Conservation (phyloP, 2,888 invertebrate species). For the Phyllotreta striolata region DNA sequence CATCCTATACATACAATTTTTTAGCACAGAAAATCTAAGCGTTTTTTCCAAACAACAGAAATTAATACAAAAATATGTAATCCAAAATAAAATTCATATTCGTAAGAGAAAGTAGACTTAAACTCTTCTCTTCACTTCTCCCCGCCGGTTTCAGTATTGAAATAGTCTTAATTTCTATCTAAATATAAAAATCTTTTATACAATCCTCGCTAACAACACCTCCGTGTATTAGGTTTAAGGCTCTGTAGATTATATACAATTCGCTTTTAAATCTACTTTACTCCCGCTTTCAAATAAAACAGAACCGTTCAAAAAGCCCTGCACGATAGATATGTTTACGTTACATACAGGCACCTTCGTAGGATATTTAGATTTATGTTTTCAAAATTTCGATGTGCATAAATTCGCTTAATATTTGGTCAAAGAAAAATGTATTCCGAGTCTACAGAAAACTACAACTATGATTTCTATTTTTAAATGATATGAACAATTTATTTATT, state of each 20-base stretch:
- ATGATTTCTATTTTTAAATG: too few relatives aligned
- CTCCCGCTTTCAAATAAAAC: slow-evolving; percentile 4
- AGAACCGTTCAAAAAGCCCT: slow-evolving; percentile 28
- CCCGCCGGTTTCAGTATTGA: background rate
- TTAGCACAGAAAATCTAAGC: background rate
- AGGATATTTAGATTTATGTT: slow-evolving; percentile 26
- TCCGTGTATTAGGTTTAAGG: too few relatives aligned
- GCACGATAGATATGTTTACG: slow-evolving; percentile 27
- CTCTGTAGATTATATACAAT: too few relatives aligned
- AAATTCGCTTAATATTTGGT: slow-evolving; percentile 45
- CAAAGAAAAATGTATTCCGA: slow-evolving; percentile 26
- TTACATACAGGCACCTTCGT: slow-evolving; percentile 40
- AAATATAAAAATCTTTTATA: slow-evolving; percentile 1
- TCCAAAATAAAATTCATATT: too few relatives aligned
- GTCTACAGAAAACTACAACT: background rate
- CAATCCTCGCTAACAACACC: background rate
- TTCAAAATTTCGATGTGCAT: slow-evolving; percentile 42
- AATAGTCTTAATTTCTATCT: background rate
- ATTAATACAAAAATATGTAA: too few relatives aligned
- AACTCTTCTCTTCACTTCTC: too few relatives aligned
- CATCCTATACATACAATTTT: background rate
- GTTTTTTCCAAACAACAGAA: too few relatives aligned
- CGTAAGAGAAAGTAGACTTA: too few relatives aligned
- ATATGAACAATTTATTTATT: too few relatives aligned
- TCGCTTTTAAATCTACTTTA: background rate